phyloP scores from a whole-genome alignment of 2,888 invertebrate species.

The Mantis religiosa region DNA sequence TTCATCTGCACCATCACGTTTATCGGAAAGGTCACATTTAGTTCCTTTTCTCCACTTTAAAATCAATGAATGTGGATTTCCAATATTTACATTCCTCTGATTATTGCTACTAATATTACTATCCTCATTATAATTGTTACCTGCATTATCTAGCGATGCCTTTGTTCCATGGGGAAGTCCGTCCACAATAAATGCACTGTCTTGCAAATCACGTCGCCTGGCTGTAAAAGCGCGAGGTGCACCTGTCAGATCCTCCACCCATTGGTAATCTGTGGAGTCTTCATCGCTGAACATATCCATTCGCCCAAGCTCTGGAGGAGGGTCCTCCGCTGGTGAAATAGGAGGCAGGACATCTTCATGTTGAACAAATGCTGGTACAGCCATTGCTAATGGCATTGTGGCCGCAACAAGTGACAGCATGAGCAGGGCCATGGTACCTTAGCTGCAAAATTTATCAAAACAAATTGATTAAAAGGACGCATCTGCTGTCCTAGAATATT shows the following conservation, averaged over 20 bases:
- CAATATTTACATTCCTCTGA: no score
- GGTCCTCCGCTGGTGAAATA: constrained; percentile 4
- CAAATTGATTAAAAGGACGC: no score
- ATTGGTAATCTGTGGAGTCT: not conserved
- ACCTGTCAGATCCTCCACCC: not conserved
- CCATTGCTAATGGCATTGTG: not conserved
- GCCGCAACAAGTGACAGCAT: not conserved
- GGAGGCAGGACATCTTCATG: not conserved
- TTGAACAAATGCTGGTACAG: not conserved
- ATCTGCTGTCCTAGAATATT: no score
- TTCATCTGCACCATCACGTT: no score
- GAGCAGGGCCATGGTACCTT: not conserved
- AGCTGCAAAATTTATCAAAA: not conserved
- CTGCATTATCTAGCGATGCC: not conserved
- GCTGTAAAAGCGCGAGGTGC: not conserved
- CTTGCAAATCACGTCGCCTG: not conserved
- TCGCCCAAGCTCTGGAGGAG: not conserved
- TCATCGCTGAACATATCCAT: not conserved
- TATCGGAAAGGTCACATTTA: no score
- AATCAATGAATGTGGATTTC: no score
- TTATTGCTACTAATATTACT: no score
- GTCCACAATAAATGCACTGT: not conserved
- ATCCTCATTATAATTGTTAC: not conserved
- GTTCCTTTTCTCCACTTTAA: no score
- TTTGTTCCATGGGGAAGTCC: not conserved